These are phyloP conservation scores for Tyto alba DNA, from an alignment of 2,113 vertebrate genomes.

Conservation along the genomic window DNA sequence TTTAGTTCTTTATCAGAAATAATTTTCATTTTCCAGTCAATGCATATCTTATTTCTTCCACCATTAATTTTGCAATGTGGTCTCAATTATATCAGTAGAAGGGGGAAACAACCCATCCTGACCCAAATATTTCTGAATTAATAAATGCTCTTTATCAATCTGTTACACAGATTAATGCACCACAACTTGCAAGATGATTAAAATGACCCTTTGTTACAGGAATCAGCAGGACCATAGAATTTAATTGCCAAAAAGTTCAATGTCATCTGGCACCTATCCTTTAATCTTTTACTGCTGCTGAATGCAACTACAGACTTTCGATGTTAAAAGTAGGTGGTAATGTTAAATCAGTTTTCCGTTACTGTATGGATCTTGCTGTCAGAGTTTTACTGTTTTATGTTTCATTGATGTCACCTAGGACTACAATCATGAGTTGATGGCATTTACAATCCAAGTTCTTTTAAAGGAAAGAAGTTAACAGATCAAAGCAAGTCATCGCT, in stretches of 20 bases:
- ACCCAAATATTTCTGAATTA: constrained; percentile 72
- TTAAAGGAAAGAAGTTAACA: neutral
- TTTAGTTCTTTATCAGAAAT: constrained; percentile 69
- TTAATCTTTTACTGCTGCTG: constrained; percentile 53
- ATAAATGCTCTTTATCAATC: constrained; percentile 76
- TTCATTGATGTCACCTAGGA: neutral
- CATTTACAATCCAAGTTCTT: neutral
- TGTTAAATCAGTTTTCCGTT: constrained; percentile 16
- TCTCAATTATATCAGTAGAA: constrained; percentile 71
- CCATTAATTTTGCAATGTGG: constrained; percentile 75
- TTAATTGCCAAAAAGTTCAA: constrained; percentile 71
- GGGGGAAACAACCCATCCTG: constrained; percentile 69
- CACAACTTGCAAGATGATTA: constrained; percentile 70
- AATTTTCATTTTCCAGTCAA: constrained; percentile 78
- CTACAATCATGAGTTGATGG: neutral
- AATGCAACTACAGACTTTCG: neutral
- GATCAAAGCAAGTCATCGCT: neutral
- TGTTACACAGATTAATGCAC: constrained; percentile 76
- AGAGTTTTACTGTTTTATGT: constrained; percentile 6
- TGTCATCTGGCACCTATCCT: constrained; percentile 55
- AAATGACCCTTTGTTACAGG: constrained; percentile 73
- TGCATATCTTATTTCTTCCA: constrained; percentile 78
- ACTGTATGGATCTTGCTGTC: constrained; percentile 18
- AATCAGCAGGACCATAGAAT: constrained; percentile 60
- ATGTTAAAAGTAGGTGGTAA: constrained; percentile 43